Conservation (phyloP, 1,140 invertebrate genomes). For the Hylyphantes graminicola region DNA sequence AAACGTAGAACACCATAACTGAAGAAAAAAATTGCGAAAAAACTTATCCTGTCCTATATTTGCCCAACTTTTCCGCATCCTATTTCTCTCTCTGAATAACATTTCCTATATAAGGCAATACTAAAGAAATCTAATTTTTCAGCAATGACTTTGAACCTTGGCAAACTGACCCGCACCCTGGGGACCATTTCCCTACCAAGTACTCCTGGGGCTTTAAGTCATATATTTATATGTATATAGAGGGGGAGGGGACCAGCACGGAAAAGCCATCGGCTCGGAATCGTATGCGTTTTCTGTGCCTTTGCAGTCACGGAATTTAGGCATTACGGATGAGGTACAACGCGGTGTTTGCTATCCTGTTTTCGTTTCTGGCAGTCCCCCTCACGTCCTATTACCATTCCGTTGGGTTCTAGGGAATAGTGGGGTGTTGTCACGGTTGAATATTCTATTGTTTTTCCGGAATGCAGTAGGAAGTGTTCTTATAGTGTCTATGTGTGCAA, state of each 20-base stretch:
- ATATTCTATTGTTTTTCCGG: not conserved
- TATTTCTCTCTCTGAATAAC: too few relatives aligned
- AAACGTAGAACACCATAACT: too few relatives aligned
- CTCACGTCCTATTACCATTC: conserved; percentile 33
- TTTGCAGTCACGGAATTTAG: conserved; percentile 44
- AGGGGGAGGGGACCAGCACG: conserved; percentile 1
- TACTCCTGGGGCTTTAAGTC: not conserved
- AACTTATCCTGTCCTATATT: too few relatives aligned
- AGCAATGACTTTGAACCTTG: conserved; percentile 13
- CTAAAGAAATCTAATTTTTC: not conserved
- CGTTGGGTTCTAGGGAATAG: not conserved
- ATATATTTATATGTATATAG: not conserved
- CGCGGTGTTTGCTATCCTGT: conserved; percentile 47
- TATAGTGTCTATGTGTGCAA: too few relatives aligned
- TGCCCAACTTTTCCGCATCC: too few relatives aligned
- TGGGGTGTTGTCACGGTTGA: not conserved
- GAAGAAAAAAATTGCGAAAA: too few relatives aligned
- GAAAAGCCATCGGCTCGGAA: conserved; percentile 38
- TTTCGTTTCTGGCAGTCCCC: conserved; percentile 7
- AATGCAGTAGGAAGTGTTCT: too few relatives aligned
- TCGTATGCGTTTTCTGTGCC: conserved; percentile 39
- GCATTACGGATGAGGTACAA: conserved; percentile 44
- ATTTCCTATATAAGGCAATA: too few relatives aligned
- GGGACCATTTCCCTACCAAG: not conserved
- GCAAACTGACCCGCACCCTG: conserved; percentile 7